Base-by-base conservation (phyloP, 2,113 vertebrate species). In the Pycnonotus jocosus region DNA sequence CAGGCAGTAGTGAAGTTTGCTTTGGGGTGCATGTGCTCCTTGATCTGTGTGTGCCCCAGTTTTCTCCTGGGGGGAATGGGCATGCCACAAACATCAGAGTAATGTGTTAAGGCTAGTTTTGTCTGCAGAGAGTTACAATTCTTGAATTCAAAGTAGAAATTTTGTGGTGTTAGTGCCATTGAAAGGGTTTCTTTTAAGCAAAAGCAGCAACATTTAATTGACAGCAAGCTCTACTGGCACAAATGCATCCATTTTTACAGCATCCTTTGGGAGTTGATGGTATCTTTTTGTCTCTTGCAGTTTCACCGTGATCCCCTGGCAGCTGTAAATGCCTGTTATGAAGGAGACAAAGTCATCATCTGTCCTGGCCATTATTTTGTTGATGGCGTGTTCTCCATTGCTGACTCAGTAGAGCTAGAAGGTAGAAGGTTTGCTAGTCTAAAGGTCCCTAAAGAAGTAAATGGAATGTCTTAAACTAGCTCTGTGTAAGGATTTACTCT, bases 401-500 rank as follows among this genome's bases (percentile, higher is more conserved):
- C 98, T 48, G 99, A 99, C 96, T 99, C 99, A 66, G 92, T 99
- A 69, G 97, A 98, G 42, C 45, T 99, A 60, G 99, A 99, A 98
- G 99, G 96, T 97, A 96, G 48, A 15, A 65, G 33, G 8, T 62
- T 96, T 93, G 48, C 64, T 88, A 79, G 86, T 79, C 37, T 65
- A 68, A 71, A 76, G 13, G 7, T 79, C 68, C 24, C 60, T 50
- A 35, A 85, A 72, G 28, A 80, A 70, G 35, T 54, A 38, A 81
- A 78, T 22, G 11, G 14, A n/a, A 45, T 23, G 18, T 27, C 15
- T 62, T 56, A 51, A 90, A 53, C 28, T 38, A 64, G 17, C 22
- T 69, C 25, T 87, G 35, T 56, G 6, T 35, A 23, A 81, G 28
- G 42, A n/a, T 58, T 86, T 68, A 11, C 25, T 81, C 53, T 58